These are phyloP conservation scores for Rhingia rostrata DNA, from an alignment of 2,888 invertebrate species.

Conservation along the genomic window DNA sequence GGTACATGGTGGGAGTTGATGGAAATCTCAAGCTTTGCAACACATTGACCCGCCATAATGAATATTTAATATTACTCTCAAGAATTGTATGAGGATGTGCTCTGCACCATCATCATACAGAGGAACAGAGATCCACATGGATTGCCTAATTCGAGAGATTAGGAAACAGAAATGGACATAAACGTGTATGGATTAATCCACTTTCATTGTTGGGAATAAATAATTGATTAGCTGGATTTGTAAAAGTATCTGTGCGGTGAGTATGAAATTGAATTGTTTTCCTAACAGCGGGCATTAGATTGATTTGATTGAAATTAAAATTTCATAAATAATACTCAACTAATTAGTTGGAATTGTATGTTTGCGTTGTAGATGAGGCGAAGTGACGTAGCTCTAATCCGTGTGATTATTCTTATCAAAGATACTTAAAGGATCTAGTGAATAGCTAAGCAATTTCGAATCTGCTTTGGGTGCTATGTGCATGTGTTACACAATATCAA, in stretches of 20 bases:
- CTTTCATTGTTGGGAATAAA: slow-evolving; percentile 51
- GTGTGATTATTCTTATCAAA: too few relatives aligned
- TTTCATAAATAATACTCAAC: slow-evolving; percentile 30
- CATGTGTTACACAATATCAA: too few relatives aligned
- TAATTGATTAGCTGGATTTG: slow-evolving; percentile 40
- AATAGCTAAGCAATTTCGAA: too few relatives aligned
- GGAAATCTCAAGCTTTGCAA: slow-evolving; percentile 48
- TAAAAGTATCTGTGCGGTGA: background rate
- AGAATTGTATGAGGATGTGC: slow-evolving; percentile 12
- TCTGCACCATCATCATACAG: background rate
- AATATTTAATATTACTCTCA: slow-evolving; percentile 52
- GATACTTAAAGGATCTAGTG: too few relatives aligned
- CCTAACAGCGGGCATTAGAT: slow-evolving; percentile 20
- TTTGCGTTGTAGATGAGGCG: too few relatives aligned
- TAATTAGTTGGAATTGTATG: slow-evolving; percentile 14
- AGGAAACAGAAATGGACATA: slow-evolving; percentile 23
- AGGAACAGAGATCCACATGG: background rate
- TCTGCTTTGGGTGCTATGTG: too few relatives aligned
- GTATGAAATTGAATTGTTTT: slow-evolving; percentile 34
- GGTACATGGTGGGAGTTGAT: slow-evolving; percentile 6
- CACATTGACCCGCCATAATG: slow-evolving; percentile 50
- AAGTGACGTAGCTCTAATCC: too few relatives aligned
- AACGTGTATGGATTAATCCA: slow-evolving; percentile 58
- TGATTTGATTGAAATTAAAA: slow-evolving; percentile 52
- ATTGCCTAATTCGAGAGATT: slow-evolving; percentile 41